Conservation (phyloP, 1,140 invertebrate species). For the Drosophila nigrodunni region DNA sequence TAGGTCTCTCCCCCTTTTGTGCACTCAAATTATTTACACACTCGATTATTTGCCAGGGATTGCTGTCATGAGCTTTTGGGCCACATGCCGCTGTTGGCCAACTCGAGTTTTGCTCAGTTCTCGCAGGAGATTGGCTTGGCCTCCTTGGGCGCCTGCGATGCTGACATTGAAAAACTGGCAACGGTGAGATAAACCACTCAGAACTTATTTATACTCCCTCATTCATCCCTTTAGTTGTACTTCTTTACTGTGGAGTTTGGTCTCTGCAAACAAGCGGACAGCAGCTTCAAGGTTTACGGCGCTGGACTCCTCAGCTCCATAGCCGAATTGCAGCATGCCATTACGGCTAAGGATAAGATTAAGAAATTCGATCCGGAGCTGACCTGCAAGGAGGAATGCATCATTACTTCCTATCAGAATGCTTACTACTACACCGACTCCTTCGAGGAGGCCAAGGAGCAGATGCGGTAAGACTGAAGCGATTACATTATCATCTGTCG, state of each 20-base stretch:
- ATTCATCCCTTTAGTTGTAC: slow-evolving; percentile 90
- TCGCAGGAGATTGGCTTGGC: slow-evolving; percentile 98
- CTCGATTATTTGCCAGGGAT: slow-evolving; percentile 86
- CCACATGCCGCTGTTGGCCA: slow-evolving; percentile 97
- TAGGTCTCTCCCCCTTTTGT: slow-evolving; percentile 46
- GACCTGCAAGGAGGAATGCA: slow-evolving; percentile 96
- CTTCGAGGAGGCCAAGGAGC: slow-evolving; percentile 99
- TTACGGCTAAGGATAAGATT: slow-evolving; percentile 89
- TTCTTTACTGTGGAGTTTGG: slow-evolving; percentile 99
- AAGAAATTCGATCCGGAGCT: slow-evolving; percentile 96
- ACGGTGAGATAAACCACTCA: slow-evolving; percentile 88
- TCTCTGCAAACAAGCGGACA: slow-evolving; percentile 94
- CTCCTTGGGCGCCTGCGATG: slow-evolving; percentile 96
- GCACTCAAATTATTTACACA: neutral
- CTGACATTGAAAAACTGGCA: slow-evolving; percentile 95
- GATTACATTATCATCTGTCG: neutral
- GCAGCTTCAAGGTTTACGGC: slow-evolving; percentile 95
- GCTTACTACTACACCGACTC: slow-evolving; percentile 99
- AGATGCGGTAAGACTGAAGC: slow-evolving; percentile 93
- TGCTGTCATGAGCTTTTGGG: slow-evolving; percentile 98
- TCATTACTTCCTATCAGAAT: slow-evolving; percentile 99
- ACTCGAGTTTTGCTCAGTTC: slow-evolving; percentile 98
- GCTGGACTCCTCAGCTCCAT: slow-evolving; percentile 98
- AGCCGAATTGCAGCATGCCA: slow-evolving; percentile 94
- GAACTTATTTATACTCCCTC: slow-evolving; percentile 62